Evolutionary conservation across 1,140 invertebrate species (phyloP).

Genomic region (Micrasema longulum): DNA sequence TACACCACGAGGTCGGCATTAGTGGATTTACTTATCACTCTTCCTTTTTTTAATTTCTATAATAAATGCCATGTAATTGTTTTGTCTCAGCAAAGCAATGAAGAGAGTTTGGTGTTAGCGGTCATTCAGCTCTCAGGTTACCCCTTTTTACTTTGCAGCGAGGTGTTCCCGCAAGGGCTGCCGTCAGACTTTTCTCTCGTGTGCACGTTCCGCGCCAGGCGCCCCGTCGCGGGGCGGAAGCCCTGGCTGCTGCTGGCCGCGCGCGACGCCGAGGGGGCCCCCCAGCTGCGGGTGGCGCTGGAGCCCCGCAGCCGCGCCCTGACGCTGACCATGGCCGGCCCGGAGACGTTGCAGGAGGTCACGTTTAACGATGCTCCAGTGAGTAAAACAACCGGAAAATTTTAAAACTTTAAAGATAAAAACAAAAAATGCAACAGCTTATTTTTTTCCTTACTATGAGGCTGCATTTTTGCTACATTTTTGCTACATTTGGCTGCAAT

Average conservation of each 20-base stretch:
- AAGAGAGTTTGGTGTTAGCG: no score
- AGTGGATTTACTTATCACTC: no score
- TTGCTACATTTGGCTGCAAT: no score
- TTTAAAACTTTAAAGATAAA: no score
- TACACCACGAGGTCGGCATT: no score
- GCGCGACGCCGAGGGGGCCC: conserved; percentile 62
- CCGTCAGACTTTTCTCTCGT: conserved; percentile 68
- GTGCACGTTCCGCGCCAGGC: conserved; percentile 73
- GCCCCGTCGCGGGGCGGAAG: conserved; percentile 62
- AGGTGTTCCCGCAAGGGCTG: conserved; percentile 62
- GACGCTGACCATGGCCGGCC: conserved; percentile 67
- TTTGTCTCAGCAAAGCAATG: no score
- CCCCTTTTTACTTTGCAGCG: conserved; percentile 55
- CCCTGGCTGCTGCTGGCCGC: conserved; percentile 81
- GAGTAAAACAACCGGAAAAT: background rate
- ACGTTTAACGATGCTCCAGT: conserved; percentile 47
- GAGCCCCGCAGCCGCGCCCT: conserved; percentile 71
- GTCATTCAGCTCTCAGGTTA: no score
- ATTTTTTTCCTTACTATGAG: no score
- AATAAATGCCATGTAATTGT: no score
- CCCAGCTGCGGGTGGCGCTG: conserved; percentile 78
- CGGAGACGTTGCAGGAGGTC: conserved; percentile 36
- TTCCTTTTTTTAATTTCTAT: no score
- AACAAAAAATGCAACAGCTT: no score
- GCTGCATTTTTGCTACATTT: no score